Evolutionary conservation across 2,888 invertebrate genomes (phyloP).

Genomic region (Leptopilina drosophilae): DNA sequence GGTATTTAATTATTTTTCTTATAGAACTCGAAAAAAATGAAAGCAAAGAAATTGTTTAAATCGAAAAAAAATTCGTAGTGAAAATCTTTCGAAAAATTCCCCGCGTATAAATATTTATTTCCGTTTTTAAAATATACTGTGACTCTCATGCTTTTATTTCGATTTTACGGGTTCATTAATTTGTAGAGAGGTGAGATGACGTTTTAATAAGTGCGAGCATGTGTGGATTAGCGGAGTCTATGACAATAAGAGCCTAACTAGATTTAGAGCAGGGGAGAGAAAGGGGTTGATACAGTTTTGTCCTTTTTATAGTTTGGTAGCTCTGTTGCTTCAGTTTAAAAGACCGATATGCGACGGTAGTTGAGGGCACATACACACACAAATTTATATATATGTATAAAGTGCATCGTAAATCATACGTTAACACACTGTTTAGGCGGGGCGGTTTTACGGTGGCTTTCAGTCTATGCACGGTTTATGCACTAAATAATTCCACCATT

Average conservation of each 20-base stretch:
- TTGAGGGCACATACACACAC: not conserved
- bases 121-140: no score
- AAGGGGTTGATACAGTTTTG: conserved; percentile 60
- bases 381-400: conserved; percentile 27
- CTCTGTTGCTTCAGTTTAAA: not conserved
- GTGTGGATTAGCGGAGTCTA: conserved; percentile 63
- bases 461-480: conserved; percentile 67
- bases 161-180: not conserved
- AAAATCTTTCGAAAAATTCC: no score
- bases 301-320: conserved; percentile 12
- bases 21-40: no score
- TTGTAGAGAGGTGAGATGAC: conserved; percentile 50
- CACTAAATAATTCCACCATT: conserved; percentile 76
- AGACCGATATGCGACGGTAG: conserved; percentile 10
- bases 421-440: conserved; percentile 76
- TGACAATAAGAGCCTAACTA: conserved; percentile 68
- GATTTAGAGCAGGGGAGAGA: conserved; percentile 65
- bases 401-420: conserved; percentile 74
- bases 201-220: conserved; percentile 66
- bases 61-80: no score
- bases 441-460: conserved; percentile 77
- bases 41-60: no score
- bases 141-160: not conserved
- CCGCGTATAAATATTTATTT: no score
- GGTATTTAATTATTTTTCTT: no score